Evolutionary conservation across 2,888 invertebrate genomes (phyloP), one percentile per base, ranked within the genome.

Genomic region (Hanleya hanleyi): DNA sequence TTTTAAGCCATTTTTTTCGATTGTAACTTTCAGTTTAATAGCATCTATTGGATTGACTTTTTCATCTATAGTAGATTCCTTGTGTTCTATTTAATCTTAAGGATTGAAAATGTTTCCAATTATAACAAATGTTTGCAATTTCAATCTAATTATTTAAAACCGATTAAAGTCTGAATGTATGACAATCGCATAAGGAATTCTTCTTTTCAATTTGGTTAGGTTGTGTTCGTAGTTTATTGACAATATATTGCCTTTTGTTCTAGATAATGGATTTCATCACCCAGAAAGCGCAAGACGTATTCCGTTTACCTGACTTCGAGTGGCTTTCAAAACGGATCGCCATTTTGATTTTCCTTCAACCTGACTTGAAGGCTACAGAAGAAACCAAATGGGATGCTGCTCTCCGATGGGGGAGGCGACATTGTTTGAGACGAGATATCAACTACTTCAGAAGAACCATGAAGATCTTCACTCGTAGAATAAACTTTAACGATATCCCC

Each of bases 251-350:
- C 18, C 18, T 47, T 5, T 1, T 26, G 15, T 57, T 64, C 3
- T 37, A 64, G 64, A 64, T 64, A 35, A 18, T 64, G 35, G 35
- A 18, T 36, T 64, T 64, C 38, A 37, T 64, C 37, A n/a, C 22
- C 29, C 35, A 64, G 35, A 64, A 64, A 7, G 64, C 64, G 15
- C 37, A 64, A 29, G 64, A 64, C 9, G n/a, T 64, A 35, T n/a
- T 64, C 5, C 2, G 26, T 18, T 37, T 36, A 29, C 33, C 3
- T 37, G 38, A 37, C n/a, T 64, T 64, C n/a, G 64, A 36, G 29
- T 12, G 9, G 12, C 12, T 37, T 35, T 37, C 64, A 4, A 64
- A 64, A 35, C 29, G 38, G 18, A 64, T 37, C 4, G 38, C 26
- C 35, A 35, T 35, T 9, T 9, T 64, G 37, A n/a, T 64, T 35